Percentiles rank a stretch among this genome's conserved stretches.
phyloP scores from a whole-genome alignment of 2,888 invertebrate species.

The Galerucella nymphaeae region DNA sequence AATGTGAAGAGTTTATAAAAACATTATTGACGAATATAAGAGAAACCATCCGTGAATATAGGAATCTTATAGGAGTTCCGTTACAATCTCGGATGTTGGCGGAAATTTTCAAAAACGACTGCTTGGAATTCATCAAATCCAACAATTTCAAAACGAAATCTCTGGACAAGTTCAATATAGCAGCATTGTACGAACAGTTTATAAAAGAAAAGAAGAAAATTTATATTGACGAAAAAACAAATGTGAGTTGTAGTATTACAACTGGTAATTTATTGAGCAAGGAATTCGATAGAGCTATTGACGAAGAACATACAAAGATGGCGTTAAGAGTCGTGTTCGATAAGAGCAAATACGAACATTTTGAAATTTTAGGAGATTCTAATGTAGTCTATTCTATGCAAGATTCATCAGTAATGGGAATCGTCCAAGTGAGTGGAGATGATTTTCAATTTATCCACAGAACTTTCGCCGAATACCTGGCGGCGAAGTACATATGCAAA shows the following conservation, averaged over 20 bases:
- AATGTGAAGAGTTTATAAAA: background rate
- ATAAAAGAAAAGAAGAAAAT: conserved; percentile 25
- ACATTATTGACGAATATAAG: background rate
- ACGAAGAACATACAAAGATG: background rate
- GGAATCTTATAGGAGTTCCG: conserved; percentile 16
- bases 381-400: background rate
- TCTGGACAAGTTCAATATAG: conserved; percentile 2
- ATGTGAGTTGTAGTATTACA: background rate
- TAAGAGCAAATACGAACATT: background rate
- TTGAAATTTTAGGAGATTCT: conserved; percentile 2
- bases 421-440: background rate
- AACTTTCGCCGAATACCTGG: conserved; percentile 25
- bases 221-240: conserved; percentile 24
- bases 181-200: conserved; percentile 16
- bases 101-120: conserved; percentile 22
- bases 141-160: background rate
- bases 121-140: conserved; percentile 4
- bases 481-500: background rate
- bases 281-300: conserved; percentile 9
- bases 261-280: background rate
- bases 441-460: background rate
- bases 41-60: background rate
- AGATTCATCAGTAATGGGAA: background rate
- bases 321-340: conserved; percentile 9
- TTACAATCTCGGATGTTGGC: conserved; percentile 24